phyloP scores from a whole-genome alignment of 2,113 vertebrate species.

The Camarhynchus parvulus region DNA sequence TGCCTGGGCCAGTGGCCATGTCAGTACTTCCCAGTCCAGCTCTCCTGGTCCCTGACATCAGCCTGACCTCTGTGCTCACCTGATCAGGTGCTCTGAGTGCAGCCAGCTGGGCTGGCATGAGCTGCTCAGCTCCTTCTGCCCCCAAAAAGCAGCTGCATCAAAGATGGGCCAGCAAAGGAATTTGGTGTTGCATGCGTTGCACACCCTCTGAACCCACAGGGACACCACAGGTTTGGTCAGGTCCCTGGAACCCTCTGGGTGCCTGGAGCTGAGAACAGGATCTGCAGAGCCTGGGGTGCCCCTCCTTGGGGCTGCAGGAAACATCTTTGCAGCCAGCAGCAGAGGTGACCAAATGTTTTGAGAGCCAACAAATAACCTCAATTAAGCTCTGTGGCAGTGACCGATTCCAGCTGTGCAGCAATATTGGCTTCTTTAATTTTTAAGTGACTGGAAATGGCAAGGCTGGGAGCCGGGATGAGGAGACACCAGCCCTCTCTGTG shows the following conservation, averaged over 20 bases:
- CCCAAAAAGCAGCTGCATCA: accelerated
- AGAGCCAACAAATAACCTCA: constrained; percentile 62
- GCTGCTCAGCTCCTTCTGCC: accelerated
- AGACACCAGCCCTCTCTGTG: background rate
- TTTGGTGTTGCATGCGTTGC: background rate
- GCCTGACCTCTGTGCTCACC: background rate
- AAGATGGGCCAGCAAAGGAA: accelerated
- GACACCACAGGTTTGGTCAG: background rate
- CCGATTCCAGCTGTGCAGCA: background rate
- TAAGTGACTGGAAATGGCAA: constrained; percentile 28
- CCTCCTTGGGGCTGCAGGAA: background rate
- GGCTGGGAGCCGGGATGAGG: background rate
- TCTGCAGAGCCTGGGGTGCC: background rate
- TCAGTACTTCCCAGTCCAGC: background rate
- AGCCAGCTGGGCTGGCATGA: background rate
- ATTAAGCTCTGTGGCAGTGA: constrained; percentile 63
- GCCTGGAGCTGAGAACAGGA: background rate
- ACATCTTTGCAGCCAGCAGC: background rate
- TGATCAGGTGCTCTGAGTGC: background rate
- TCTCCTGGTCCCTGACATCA: background rate
- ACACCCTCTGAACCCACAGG: background rate
- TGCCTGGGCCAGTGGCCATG: background rate
- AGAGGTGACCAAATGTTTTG: background rate
- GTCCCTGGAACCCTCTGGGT: accelerated
- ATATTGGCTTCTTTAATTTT: constrained; percentile 60